Percentiles rank a stretch among this genome's conserved stretches.
Conservation (phyloP, 2,113 vertebrate genomes). For the Suncus etruscus region DNA sequence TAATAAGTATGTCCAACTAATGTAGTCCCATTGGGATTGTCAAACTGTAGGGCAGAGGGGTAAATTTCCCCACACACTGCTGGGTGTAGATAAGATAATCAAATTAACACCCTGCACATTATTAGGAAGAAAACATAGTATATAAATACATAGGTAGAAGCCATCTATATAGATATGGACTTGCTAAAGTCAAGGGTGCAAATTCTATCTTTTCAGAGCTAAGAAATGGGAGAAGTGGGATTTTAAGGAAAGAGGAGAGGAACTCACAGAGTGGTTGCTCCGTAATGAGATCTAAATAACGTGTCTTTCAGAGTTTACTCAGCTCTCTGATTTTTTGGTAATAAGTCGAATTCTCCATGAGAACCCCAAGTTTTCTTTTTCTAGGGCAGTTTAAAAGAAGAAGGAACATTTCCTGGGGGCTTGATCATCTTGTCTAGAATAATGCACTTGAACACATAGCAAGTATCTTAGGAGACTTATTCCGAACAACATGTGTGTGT, state of each 20-base stretch:
- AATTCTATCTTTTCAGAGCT: background rate
- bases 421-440: too few species aligned
- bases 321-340: background rate
- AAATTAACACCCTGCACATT: background rate
- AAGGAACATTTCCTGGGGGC: too few species aligned
- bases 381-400: background rate
- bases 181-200: background rate
- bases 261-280: background rate
- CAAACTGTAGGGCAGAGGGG: background rate
- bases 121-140: background rate
- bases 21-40: background rate
- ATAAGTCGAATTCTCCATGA: background rate
- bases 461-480: background rate
- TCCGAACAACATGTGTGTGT: background rate
- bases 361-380: background rate
- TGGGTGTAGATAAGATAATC: background rate
- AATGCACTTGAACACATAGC: too few species aligned
- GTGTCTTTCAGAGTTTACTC: background rate
- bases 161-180: background rate
- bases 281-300: background rate
- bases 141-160: background rate
- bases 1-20: background rate
- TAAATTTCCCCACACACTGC: background rate
- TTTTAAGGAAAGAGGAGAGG: background rate
- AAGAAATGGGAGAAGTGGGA: background rate